Percentiles rank a stretch among this genome's conserved stretches.
phyloP scores from a whole-genome alignment of 2,888 invertebrate genomes.

The Nezara viridula region DNA sequence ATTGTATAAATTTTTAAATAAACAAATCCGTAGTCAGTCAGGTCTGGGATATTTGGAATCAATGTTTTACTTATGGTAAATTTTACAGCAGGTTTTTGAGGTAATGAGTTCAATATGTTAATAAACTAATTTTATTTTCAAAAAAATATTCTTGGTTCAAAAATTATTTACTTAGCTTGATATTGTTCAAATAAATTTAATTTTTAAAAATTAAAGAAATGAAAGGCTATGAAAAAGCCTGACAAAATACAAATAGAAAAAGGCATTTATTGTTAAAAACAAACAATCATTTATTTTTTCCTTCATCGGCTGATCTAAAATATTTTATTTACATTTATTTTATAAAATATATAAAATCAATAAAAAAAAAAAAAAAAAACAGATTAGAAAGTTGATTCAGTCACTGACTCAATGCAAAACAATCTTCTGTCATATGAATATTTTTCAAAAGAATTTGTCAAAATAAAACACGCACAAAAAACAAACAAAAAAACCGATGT shows the following conservation, averaged over 20 bases:
- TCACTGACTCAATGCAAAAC: not conserved
- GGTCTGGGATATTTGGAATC: not conserved
- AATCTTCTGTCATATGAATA: not conserved
- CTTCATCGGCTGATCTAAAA: not conserved
- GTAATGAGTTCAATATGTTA: not conserved
- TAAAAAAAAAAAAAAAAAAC: not conserved
- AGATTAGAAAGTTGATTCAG: not conserved
- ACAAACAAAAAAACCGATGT: not conserved
- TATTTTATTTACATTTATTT: not conserved
- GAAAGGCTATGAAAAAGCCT: not conserved
- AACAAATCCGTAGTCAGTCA: not conserved
- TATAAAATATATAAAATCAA: not conserved
- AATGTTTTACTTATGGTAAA: not conserved
- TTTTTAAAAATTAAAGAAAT: not conserved
- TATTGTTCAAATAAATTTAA: not conserved
- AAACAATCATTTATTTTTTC: too few relatives aligned
- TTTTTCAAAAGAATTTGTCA: not conserved
- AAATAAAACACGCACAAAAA: not conserved
- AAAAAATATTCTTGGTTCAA: not conserved
- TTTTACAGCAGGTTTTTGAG: not conserved
- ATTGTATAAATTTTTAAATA: not conserved
- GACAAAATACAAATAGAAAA: too few relatives aligned
- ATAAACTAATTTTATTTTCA: not conserved
- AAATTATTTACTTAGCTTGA: not conserved
- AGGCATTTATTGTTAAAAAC: too few relatives aligned